These are phyloP conservation scores for Drosophila suboccidentalis DNA, from an alignment of 2,888 invertebrate genomes.

Conservation along the genomic window DNA sequence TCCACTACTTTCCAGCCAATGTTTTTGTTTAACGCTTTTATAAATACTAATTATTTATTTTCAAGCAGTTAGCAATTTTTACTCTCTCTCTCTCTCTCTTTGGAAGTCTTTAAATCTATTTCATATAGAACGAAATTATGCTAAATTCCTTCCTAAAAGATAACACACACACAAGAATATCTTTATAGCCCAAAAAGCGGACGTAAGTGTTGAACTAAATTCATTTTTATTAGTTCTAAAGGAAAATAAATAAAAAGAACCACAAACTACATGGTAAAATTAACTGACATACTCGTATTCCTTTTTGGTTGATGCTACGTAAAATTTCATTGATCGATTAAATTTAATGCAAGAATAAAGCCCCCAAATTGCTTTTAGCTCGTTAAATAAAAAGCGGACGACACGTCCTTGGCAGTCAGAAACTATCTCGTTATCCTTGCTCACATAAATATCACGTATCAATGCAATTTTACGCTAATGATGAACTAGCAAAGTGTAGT, in stretches of 20 bases:
- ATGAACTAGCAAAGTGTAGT: conserved; percentile 70
- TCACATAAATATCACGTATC: conserved; percentile 39
- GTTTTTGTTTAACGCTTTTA: conserved; percentile 62
- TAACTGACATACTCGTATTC: conserved; percentile 37
- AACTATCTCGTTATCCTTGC: conserved; percentile 5
- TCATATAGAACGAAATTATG: conserved; percentile 83
- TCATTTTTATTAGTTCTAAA: conserved; percentile 70
- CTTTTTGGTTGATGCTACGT: conserved; percentile 55
- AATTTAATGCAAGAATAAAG: conserved; percentile 9
- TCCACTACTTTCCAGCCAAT: conserved; percentile 41
- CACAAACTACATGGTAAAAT: conserved; percentile 44
- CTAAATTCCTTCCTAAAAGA: conserved; percentile 70
- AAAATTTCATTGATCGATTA: conserved; percentile 69
- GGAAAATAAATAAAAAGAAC: conserved; percentile 29
- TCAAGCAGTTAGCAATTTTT: conserved; percentile 66
- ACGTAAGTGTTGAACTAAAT: conserved; percentile 82
- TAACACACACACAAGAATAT: conserved; percentile 59
- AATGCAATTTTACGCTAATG: conserved; percentile 72
- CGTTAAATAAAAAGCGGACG: conserved; percentile 27
- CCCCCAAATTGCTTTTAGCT: conserved; percentile 17
- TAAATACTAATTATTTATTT: conserved; percentile 59
- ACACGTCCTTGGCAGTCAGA: conserved; percentile 18
- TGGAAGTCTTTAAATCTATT: conserved; percentile 60
- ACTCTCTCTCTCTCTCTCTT: conserved; percentile 56
- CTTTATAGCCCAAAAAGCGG: conserved; percentile 74